Evolutionary conservation across 2,797 vertebrate genomes (phyloP).

Genomic region (Threskiornis aethiopicus): DNA sequence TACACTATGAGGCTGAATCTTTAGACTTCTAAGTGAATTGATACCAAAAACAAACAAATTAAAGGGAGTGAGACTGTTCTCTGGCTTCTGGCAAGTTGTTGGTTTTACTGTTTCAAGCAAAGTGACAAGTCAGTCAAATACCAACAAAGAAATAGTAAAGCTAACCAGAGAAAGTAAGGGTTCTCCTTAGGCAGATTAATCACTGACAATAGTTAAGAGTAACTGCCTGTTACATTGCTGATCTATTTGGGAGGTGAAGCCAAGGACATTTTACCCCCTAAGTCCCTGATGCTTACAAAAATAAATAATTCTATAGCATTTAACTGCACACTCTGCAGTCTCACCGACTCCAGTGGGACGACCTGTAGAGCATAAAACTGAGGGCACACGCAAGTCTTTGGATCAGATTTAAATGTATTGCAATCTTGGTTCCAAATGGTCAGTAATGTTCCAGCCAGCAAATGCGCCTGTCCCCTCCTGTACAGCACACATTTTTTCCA

Average conservation of each 20-base stretch:
- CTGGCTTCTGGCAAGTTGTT: neutral
- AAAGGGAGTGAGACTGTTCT: neutral
- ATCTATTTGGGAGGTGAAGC: neutral
- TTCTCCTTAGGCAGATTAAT: conserved; percentile 10
- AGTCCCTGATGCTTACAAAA: neutral
- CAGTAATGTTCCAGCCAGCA: neutral
- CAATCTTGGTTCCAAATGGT: neutral
- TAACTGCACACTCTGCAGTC: neutral
- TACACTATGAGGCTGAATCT: neutral
- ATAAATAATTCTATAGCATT: neutral
- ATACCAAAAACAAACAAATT: neutral
- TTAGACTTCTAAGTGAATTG: neutral
- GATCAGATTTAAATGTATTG: neutral
- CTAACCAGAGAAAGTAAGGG: neutral
- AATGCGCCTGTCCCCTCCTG: neutral
- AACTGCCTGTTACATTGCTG: neutral
- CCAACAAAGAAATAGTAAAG: neutral
- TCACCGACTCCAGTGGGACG: neutral
- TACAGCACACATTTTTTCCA: conserved; percentile 12
- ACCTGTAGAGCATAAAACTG: neutral
- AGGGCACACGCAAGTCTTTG: neutral
- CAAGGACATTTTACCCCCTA: neutral
- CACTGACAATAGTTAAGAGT: neutral
- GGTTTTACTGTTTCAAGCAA: neutral
- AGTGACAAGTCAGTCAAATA: conserved; percentile 41